These are phyloP conservation scores for Epinotia demarniana DNA, from an alignment of 2,888 invertebrate species.

Conservation along the genomic window DNA sequence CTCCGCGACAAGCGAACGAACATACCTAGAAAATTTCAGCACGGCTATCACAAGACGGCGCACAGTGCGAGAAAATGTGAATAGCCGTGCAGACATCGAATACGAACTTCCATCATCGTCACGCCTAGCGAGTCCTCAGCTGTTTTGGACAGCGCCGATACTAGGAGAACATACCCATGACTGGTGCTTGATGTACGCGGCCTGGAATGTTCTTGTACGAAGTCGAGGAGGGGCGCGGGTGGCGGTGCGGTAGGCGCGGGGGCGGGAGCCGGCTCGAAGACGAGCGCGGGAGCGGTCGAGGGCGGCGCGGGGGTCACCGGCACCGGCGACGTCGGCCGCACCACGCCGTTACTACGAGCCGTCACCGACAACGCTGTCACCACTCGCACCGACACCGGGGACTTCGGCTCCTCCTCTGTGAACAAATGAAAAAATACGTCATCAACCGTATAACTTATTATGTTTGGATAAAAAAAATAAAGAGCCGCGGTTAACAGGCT, in stretches of 20 bases:
- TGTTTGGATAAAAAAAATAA: constrained; percentile 43
- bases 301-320: constrained; percentile 51
- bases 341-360: constrained; percentile 73
- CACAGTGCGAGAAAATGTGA: too few species aligned
- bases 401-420: constrained; percentile 82
- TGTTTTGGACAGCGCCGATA: constrained; percentile 72
- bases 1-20: too few species aligned
- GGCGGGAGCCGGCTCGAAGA: constrained; percentile 51
- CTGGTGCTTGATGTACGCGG: constrained; percentile 77
- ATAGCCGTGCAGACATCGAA: too few species aligned
- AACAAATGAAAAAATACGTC: constrained; percentile 61
- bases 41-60: too few species aligned
- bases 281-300: constrained; percentile 46
- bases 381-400: constrained; percentile 75
- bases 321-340: constrained; percentile 58
- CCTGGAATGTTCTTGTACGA: constrained; percentile 83
- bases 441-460: constrained; percentile 42
- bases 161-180: constrained; percentile 78
- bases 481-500: not conserved
- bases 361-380: constrained; percentile 72
- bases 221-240: constrained; percentile 72
- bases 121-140: constrained; percentile 65
- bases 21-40: too few species aligned
- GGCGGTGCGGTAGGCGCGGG: constrained; percentile 57
- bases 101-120: not conserved